phyloP scores from a whole-genome alignment of 2,888 invertebrate species.

The Vanessa cardui region DNA sequence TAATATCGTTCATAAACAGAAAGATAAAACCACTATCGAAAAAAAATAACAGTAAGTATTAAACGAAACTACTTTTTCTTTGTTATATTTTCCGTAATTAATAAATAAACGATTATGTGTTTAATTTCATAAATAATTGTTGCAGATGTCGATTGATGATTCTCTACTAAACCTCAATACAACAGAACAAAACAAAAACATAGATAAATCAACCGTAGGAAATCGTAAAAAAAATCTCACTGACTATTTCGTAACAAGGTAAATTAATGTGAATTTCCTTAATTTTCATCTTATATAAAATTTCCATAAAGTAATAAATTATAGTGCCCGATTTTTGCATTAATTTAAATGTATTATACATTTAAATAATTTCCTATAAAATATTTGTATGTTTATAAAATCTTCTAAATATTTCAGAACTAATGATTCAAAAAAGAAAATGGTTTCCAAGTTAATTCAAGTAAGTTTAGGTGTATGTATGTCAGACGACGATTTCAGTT shows the following conservation, averaged over 20 bases:
- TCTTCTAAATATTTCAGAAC: constrained; percentile 5
- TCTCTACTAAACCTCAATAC: constrained; percentile 11
- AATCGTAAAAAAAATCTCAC: constrained; percentile 29
- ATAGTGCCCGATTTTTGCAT: no score
- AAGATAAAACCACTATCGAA: neutral
- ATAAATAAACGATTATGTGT: neutral
- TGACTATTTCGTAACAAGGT: constrained; percentile 34
- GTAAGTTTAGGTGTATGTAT: constrained; percentile 41
- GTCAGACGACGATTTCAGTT: constrained; percentile 38
- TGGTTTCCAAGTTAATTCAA: constrained; percentile 42
- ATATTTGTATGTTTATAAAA: no score
- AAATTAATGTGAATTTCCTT: neutral
- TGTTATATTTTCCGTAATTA: neutral
- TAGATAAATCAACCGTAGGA: constrained; percentile 2
- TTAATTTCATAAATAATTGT: neutral
- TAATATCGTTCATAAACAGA: neutral
- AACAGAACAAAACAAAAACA: constrained; percentile 12
- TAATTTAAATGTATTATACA: no score
- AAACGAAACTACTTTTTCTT: neutral
- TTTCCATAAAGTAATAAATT: neutral
- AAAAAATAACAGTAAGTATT: neutral
- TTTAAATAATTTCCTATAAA: no score
- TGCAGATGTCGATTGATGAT: constrained; percentile 23
- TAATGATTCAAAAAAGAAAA: constrained; percentile 36
- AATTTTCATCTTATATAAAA: neutral